Base-by-base conservation (phyloP, 2,888 invertebrate genomes). In the Limnephilus auricula region DNA sequence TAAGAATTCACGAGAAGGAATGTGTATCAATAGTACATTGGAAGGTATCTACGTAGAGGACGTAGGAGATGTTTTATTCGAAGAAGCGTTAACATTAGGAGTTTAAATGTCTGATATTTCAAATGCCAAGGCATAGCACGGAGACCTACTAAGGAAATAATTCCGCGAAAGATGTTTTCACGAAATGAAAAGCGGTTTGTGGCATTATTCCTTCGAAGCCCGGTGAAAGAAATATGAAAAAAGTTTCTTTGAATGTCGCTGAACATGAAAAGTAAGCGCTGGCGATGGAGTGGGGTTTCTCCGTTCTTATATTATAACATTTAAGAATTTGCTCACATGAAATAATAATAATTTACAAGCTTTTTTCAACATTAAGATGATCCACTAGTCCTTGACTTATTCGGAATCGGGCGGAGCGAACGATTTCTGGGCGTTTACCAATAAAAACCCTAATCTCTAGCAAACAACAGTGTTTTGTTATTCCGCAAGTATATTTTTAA, bases 21-120 rank as follows among this genome's bases (percentile, higher is more conserved):
- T 45, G 15, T 1, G 45, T 45, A 45, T 45, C 3, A 45, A 13
- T 13, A 45, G 45, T 45, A 65, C 10, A 45, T 12, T 1, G 9
- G 10, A 9, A 12, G 18, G 3, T 50, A 50, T 50, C 15, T 50
- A 2, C 45, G 45, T 45, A 45, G 2, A 15, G 15, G 15, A 12
- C 15, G 12, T 45, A 45, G 50, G 15, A 50, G 65, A 65, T 65
- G 25, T n/a, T 65, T 65, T 65, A 50, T 65, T 65, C 65, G 65
- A n/a, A 65, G 65, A 25, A 65, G 65, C 65, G 9, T 65, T 65
- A 65, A n/a, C 65, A 65, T 65, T 65, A 65, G 9, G 6, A n/a
- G 65, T 65, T 65, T 65, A 65, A 65, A 65, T n/a, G 65, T 65
- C 65, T 65, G 65, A 65, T 65, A 65, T 65, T 65, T 65, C n/a